phyloP scores from a whole-genome alignment of 1,140 invertebrate genomes.

The Saccostrea cuccullata region DNA sequence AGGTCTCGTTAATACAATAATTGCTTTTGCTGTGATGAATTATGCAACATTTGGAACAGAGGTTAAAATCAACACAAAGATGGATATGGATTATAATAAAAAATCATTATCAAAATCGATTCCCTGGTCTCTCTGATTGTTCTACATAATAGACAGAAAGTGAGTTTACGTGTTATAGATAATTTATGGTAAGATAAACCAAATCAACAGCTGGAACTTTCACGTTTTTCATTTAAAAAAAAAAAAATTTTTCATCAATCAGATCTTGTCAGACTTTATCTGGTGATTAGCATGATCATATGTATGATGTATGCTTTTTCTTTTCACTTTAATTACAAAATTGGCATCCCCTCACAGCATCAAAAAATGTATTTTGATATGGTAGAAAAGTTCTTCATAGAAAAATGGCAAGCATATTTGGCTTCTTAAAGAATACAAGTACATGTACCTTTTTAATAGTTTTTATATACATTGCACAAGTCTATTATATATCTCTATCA shows the following conservation, averaged over 20 bases:
- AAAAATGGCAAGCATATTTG: too few species aligned
- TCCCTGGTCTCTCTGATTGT: neutral
- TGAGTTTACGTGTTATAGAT: neutral
- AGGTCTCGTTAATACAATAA: neutral
- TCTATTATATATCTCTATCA: too few species aligned
- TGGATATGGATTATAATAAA: neutral
- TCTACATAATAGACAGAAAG: conserved; percentile 7
- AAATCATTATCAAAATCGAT: conserved; percentile 26
- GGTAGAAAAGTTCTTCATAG: too few species aligned
- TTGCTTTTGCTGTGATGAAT: conserved; percentile 23
- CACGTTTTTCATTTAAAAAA: neutral
- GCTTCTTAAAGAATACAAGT: too few species aligned
- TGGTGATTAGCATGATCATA: neutral
- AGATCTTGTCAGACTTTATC: neutral
- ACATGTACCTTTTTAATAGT: too few species aligned
- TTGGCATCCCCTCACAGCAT: too few species aligned
- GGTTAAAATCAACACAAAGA: neutral
- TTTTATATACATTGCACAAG: too few species aligned
- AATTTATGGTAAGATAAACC: neutral
- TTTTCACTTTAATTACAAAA: neutral
- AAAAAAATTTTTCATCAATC: neutral
- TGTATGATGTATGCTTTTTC: conserved; percentile 9
- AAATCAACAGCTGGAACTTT: conserved; percentile 2
- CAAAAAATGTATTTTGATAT: too few species aligned
- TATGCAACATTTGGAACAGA: neutral